These are phyloP conservation scores for Poecilia picta DNA, from an alignment of 2,797 vertebrate species.

Conservation along the genomic window DNA sequence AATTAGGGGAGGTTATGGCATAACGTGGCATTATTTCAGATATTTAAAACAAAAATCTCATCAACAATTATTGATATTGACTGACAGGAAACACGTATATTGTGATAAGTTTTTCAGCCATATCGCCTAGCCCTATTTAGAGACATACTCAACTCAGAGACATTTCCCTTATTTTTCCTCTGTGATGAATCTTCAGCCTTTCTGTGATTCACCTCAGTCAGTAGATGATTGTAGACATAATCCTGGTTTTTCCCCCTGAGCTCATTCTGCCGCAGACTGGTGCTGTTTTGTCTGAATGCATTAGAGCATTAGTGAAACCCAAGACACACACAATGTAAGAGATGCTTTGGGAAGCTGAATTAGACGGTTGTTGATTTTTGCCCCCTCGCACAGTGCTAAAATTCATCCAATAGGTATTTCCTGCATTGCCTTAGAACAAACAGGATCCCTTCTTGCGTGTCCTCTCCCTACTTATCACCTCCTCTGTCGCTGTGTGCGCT, in stretches of 20 bases:
- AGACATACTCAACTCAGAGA: not conserved
- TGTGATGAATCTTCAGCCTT: slow-evolving; percentile 30
- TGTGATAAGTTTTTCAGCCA: too few relatives aligned
- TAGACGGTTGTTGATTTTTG: slow-evolving; percentile 24
- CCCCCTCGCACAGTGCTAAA: not conserved
- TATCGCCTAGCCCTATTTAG: not conserved
- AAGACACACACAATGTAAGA: not conserved
- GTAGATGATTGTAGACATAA: slow-evolving; percentile 37
- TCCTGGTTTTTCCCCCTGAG: slow-evolving; percentile 20
- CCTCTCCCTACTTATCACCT: slow-evolving; percentile 39
- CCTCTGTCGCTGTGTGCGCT: slow-evolving; percentile 1
- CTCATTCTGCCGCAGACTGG: slow-evolving; percentile 4
- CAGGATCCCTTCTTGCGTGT: not conserved
- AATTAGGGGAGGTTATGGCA: too few relatives aligned
- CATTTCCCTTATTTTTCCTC: slow-evolving; percentile 33
- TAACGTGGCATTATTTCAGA: too few relatives aligned
- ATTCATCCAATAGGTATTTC: slow-evolving; percentile 55
- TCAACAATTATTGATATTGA: too few relatives aligned
- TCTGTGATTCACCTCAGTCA: slow-evolving; percentile 47
- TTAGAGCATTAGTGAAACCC: slow-evolving; percentile 24
- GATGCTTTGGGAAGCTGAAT: slow-evolving; percentile 30
- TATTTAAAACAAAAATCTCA: too few relatives aligned
- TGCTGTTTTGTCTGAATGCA: slow-evolving; percentile 30
- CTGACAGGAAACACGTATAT: too few relatives aligned
- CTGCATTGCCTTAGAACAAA: slow-evolving; percentile 48